phyloP scores from a whole-genome alignment of 2,797 vertebrate genomes.

The Kryptolebias ocellatus region DNA sequence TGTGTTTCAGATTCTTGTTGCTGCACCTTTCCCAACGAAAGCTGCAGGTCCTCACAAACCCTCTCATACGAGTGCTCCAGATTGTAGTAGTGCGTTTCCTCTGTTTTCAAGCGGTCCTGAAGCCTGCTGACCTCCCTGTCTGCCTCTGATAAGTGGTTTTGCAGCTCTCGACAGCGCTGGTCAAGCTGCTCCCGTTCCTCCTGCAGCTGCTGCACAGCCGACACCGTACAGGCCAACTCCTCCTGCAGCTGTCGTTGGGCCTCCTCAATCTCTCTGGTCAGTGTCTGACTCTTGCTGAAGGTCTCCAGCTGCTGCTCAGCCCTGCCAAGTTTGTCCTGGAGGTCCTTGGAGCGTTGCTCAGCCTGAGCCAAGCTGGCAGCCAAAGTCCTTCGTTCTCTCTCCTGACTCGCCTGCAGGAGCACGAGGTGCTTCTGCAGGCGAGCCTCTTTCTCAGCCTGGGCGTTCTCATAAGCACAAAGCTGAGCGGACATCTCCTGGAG shows the following conservation, averaged over 20 bases:
- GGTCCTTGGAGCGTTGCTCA: conserved; percentile 85
- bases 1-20: conserved; percentile 64
- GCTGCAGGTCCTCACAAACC: conserved; percentile 84
- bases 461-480: conserved; percentile 83
- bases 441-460: conserved; percentile 86
- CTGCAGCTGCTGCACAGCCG: conserved; percentile 82
- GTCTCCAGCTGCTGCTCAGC: conserved; percentile 82
- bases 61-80: conserved; percentile 85
- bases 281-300: conserved; percentile 77
- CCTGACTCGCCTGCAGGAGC: conserved; percentile 90
- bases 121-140: conserved; percentile 83
- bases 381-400: conserved; percentile 87
- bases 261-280: conserved; percentile 78
- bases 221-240: conserved; percentile 82
- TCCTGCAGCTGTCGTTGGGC: conserved; percentile 87
- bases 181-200: conserved; percentile 84
- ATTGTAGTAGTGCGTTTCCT: conserved; percentile 86
- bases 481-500: conserved; percentile 82
- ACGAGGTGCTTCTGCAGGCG: conserved; percentile 88
- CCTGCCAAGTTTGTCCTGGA: conserved; percentile 85
- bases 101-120: conserved; percentile 82
- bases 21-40: conserved; percentile 63
- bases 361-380: conserved; percentile 84
- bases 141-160: conserved; percentile 82
- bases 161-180: conserved; percentile 86